phyloP scores from a whole-genome alignment of 2,888 invertebrate genomes.

The Ornithoptera alexandrae region DNA sequence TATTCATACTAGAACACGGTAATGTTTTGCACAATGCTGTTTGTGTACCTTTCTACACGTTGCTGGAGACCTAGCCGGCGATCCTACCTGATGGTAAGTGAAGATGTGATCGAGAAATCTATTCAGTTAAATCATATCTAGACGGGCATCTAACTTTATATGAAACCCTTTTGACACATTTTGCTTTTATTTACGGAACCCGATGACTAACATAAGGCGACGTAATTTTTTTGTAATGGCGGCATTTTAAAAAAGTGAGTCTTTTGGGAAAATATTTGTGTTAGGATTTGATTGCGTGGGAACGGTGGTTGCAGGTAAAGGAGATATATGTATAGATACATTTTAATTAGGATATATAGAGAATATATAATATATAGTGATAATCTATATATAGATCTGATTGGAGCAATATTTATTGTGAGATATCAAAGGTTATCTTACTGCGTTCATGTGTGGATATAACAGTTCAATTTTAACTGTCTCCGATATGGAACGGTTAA shows the following conservation, averaged over 20 bases:
- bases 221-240: constrained; percentile 34
- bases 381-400: neutral
- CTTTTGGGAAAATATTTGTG: constrained; percentile 35
- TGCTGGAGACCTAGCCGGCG: no score
- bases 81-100: no score
- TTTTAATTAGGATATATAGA: neutral
- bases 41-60: no score
- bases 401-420: neutral
- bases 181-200: neutral
- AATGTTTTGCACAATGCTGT: no score
- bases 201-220: neutral
- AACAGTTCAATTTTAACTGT: no score
- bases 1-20: no score
- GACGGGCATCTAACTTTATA: neutral
- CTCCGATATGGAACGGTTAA: no score
- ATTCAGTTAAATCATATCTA: no score
- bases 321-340: neutral
- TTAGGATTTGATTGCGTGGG: constrained; percentile 24
- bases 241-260: constrained; percentile 40
- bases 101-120: no score
- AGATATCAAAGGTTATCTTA: no score
- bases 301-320: constrained; percentile 2
- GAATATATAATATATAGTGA: no score
- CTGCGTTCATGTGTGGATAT: no score
- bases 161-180: neutral